Evolutionary conservation across 2,797 vertebrate species (phyloP).

Genomic region (Poecilia picta): DNA sequence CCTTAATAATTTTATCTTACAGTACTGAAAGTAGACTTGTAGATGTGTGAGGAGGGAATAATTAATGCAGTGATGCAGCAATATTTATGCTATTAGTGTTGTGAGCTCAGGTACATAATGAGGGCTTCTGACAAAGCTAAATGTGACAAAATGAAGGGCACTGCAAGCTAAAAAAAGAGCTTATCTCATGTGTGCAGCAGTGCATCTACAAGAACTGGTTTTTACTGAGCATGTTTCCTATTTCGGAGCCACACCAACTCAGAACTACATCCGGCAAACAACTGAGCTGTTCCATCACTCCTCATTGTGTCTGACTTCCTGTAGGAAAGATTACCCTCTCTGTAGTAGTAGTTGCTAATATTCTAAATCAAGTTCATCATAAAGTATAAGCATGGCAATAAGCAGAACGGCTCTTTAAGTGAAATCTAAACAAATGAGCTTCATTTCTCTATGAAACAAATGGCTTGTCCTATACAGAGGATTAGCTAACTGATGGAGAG

Average conservation of each 20-base stretch:
- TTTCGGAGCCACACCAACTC: background rate
- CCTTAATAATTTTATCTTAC: background rate
- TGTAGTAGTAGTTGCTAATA: background rate
- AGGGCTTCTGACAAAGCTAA: conserved; percentile 15
- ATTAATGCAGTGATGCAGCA: background rate
- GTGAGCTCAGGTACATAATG: conserved; percentile 5
- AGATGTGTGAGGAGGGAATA: background rate
- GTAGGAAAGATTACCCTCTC: background rate
- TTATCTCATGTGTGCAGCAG: conserved; percentile 53
- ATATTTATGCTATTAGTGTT: background rate
- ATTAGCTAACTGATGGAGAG: background rate
- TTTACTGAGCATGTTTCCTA: background rate
- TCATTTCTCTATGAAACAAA: conserved; percentile 1
- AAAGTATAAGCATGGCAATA: background rate
- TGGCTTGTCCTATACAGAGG: background rate
- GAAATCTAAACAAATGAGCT: conserved; percentile 2
- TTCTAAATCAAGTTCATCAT: background rate
- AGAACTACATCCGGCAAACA: background rate
- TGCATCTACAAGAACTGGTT: conserved; percentile 8
- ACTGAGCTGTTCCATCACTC: background rate
- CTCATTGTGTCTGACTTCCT: background rate
- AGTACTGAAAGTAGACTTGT: background rate
- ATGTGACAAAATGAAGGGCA: background rate
- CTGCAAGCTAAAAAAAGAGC: conserved; percentile 21
- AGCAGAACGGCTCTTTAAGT: background rate